Conservation (phyloP, 2,113 vertebrate genomes). For the Spermophilus dauricus region DNA sequence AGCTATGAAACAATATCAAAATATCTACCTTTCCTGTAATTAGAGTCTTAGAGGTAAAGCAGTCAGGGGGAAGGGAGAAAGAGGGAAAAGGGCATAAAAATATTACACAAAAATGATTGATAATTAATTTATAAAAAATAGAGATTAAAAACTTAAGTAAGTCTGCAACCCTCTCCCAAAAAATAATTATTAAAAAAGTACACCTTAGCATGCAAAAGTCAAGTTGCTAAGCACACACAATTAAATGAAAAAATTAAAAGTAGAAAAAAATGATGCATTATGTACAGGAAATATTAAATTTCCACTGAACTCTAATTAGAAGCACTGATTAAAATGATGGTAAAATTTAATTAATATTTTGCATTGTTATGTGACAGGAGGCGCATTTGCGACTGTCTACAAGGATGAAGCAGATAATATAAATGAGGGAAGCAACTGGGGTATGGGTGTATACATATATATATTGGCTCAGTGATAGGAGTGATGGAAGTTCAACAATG, state of each 20-base stretch:
- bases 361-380: background rate
- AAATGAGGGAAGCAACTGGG: background rate
- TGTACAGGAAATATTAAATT: background rate
- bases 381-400: background rate
- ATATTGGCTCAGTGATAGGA: background rate
- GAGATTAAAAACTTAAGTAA: background rate
- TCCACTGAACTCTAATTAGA: background rate
- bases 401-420: background rate
- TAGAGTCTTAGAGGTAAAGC: background rate
- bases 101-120: background rate
- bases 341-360: background rate
- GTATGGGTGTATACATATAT: accelerated
- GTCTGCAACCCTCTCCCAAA: background rate
- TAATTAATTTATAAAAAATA: background rate
- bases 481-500: background rate
- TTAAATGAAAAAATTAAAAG: background rate
- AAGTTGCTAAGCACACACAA: background rate
- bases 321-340: background rate
- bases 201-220: background rate
- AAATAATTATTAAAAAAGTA: background rate
- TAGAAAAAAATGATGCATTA: background rate
- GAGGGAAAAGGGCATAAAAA: background rate
- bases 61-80: background rate
- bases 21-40: background rate
- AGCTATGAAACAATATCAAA: background rate